A percentile compares a stretch with the other conserved stretches of the same genome.
Evolutionary conservation across 2,113 vertebrate species (phyloP).

Genomic region (Protobothrops mucrosquamatus): DNA sequence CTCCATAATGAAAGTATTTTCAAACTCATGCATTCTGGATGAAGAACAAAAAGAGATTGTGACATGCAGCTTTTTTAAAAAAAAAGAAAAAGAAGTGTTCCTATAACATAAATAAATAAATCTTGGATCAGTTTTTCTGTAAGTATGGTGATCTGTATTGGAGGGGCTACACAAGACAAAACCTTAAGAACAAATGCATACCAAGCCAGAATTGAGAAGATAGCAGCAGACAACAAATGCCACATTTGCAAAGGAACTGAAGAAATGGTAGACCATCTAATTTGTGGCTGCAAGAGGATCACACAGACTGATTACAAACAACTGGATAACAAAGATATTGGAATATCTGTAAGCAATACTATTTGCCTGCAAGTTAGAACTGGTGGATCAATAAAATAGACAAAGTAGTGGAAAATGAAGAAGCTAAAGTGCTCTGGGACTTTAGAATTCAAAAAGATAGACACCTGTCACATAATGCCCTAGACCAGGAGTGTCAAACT

Average conservation of each 20-base stretch:
- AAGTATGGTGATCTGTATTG: neutral
- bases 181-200: neutral
- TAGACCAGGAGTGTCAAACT: neutral
- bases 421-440: neutral
- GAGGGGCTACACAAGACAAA: neutral
- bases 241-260: neutral
- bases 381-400: neutral
- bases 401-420: neutral
- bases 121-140: neutral
- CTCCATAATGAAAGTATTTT: neutral
- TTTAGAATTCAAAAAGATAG: neutral
- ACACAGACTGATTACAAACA: neutral
- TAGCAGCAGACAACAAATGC: neutral
- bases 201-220: neutral
- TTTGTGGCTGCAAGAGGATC: neutral
- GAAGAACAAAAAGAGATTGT: neutral
- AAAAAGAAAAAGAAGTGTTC: neutral
- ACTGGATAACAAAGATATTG: neutral
- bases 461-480: neutral
- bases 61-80: neutral
- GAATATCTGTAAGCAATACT: neutral
- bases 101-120: neutral
- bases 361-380: neutral
- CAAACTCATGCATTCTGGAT: neutral
- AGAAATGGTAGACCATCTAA: neutral